Evolutionary conservation across 1,140 invertebrate species (phyloP).

Genomic region (Holotrichia oblita): DNA sequence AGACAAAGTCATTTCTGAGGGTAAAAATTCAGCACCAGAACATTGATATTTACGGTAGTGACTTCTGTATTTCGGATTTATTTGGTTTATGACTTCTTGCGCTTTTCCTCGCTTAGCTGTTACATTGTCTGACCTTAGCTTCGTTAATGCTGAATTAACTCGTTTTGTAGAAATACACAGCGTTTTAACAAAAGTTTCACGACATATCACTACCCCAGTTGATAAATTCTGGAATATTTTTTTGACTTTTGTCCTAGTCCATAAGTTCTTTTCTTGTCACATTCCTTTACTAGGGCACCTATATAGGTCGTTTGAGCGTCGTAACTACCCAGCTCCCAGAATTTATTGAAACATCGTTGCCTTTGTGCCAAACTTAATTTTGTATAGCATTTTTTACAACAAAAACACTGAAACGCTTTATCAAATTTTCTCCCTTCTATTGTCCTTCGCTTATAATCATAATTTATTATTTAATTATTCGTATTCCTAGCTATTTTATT

Average conservation of each 20-base stretch:
- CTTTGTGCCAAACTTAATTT: not conserved
- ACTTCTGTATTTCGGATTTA: too few relatives aligned
- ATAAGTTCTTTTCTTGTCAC: not conserved
- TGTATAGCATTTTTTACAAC: constrained; percentile 16
- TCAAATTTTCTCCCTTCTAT: not conserved
- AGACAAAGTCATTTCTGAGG: too few relatives aligned
- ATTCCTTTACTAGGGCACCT: constrained; percentile 9
- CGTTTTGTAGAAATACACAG: not conserved
- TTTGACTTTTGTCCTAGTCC: too few relatives aligned
- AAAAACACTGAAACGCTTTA: not conserved
- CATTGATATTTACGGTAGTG: too few relatives aligned
- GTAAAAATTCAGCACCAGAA: too few relatives aligned
- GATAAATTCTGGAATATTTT: too few relatives aligned
- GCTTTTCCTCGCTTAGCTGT: too few relatives aligned
- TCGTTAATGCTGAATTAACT: constrained; percentile 11
- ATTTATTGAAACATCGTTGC: constrained; percentile 7
- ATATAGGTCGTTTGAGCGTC: constrained; percentile 1
- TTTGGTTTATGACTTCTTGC: too few relatives aligned
- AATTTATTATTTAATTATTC: not conserved
- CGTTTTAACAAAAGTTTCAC: constrained; percentile 12
- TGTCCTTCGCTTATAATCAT: not conserved
- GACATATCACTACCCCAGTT: too few relatives aligned
- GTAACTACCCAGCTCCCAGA: not conserved
- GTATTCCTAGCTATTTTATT: not conserved
- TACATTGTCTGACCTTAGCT: constrained; percentile 5